A percentile compares a stretch with the other conserved stretches of the same genome.
These are phyloP conservation scores for Rhyacophila evoluta DNA, from an alignment of 2,888 invertebrate genomes.

Conservation along the genomic window DNA sequence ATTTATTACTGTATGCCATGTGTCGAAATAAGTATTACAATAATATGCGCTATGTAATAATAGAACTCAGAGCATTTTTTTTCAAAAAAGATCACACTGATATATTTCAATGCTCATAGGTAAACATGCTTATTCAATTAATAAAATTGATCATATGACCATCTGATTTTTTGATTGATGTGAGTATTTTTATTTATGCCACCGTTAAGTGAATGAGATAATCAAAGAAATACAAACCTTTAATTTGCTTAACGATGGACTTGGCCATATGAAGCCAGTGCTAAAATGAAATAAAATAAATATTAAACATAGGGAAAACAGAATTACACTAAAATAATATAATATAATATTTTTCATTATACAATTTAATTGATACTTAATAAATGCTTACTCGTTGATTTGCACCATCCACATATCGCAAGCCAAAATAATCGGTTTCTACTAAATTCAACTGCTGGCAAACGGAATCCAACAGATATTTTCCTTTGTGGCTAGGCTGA, in stretches of 20 bases:
- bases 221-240: constrained; percentile 82
- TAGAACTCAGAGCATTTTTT: too few species aligned
- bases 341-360: background rate
- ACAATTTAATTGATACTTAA: background rate
- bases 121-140: too few species aligned
- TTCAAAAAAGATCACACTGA: too few species aligned
- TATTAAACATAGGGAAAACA: background rate
- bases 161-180: too few species aligned
- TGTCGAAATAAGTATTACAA: too few species aligned
- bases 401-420: constrained; percentile 89
- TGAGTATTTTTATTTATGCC: too few species aligned
- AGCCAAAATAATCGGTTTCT: constrained; percentile 95
- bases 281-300: constrained; percentile 70
- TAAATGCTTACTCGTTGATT: constrained; percentile 83
- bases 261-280: constrained; percentile 95
- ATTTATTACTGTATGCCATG: too few species aligned
- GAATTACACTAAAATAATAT: constrained; percentile 8
- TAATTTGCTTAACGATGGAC: constrained; percentile 90
- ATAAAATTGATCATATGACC: too few species aligned
- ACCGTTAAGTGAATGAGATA: too few species aligned
- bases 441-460: constrained; percentile 91
- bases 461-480: constrained; percentile 89
- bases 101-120: too few species aligned
- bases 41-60: too few species aligned
- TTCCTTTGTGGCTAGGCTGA: constrained; percentile 90